These are phyloP conservation scores for Callosobruchus maculatus DNA, from an alignment of 2,888 invertebrate species.

Conservation along the genomic window DNA sequence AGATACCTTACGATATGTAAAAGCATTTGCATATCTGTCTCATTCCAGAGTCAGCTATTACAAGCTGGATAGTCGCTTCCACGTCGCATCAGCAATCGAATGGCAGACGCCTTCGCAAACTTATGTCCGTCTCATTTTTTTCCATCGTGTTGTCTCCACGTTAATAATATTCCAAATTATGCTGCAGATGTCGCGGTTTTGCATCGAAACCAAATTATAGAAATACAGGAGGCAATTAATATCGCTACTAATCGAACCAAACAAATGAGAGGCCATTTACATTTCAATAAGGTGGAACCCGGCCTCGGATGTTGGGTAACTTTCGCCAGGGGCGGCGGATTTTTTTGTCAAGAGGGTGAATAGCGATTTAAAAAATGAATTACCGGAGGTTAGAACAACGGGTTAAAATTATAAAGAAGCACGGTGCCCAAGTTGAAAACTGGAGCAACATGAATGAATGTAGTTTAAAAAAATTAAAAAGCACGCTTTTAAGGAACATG, in stretches of 20 bases:
- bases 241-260: constrained; percentile 34
- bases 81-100: neutral
- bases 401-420: no score
- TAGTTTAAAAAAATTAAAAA: no score
- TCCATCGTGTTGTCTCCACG: neutral
- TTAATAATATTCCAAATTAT: neutral
- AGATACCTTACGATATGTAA: no score
- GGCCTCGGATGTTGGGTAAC: neutral
- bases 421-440: no score
- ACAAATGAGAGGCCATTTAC: constrained; percentile 34
- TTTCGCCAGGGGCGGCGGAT: neutral
- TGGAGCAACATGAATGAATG: no score
- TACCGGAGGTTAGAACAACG: no score
- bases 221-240: constrained; percentile 31
- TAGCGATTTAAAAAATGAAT: no score
- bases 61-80: neutral
- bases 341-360: no score
- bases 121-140: neutral
- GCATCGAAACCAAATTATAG: constrained; percentile 35
- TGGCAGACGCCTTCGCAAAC: neutral
- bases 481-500: no score
- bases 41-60: neutral
- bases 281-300: constrained; percentile 20
- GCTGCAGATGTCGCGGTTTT: constrained; percentile 23
- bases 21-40: no score